Base-by-base conservation (phyloP, 2,888 invertebrate genomes). In the Palloptera scutellata region DNA sequence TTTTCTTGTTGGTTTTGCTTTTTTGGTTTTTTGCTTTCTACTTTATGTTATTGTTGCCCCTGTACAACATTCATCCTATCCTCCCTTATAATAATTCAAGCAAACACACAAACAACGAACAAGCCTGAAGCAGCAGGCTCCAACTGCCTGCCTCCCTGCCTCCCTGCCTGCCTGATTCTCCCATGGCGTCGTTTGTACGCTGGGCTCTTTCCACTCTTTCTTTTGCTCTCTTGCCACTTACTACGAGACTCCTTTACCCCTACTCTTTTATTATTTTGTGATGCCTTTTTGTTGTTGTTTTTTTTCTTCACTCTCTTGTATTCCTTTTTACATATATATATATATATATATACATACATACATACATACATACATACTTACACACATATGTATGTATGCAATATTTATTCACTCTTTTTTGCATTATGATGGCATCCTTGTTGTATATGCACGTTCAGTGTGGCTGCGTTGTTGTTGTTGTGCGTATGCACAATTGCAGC, bases 71-170 rank as follows among this genome's bases (percentile, higher is more conserved):
- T 12, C n/a, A 63, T 63, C 63, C 55, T 17, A 63, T 63, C 63
- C 55, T 63, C 54, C 20, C 13, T 43, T n/a, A 20, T 55, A 53
- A 54, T 40, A 17, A 55, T 62, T 43, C 54, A 62, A 15, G 53
- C 43, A 20, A 19, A 17, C 13, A 17, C 42, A 10, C 43, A 59
- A 59, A 30, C n/a, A n/a, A 40, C 30, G 13, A 20, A 42, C 15
- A n/a, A 15, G 54, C 63, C 63, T 45, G 19, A 53, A 63, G 40
- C 55, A 40, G 17, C 42, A 30, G n/a, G 45, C 55, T 63, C 55
- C 53, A 54, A 45, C 45, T 63, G 45, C 43, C n/a, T 55, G 55
- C 55, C 43, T 4, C 10, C 1, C 51, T 11, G 45, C 40, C 64
- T 64, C 57, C 54, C 55, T 55, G 43, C 53, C 17, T 54, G 43